A percentile compares a stretch with the other conserved stretches of the same genome.
These are phyloP conservation scores for Papilio glaucus DNA, from an alignment of 1,140 invertebrate genomes.

Conservation along the genomic window DNA sequence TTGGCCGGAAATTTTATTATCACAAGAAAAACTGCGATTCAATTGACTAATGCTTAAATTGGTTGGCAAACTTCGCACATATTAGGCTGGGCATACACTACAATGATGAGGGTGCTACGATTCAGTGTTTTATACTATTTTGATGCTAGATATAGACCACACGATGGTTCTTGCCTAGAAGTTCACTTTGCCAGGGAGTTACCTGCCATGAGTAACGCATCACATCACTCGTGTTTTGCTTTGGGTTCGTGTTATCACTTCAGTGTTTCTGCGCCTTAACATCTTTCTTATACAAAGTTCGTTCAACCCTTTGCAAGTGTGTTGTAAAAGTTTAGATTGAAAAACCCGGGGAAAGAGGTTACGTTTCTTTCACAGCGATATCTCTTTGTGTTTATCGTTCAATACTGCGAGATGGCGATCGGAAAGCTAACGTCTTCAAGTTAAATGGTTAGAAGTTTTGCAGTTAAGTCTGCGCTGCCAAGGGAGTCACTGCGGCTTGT, in stretches of 20 bases:
- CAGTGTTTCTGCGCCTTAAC: constrained; percentile 6
- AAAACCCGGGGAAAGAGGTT: constrained; percentile 35
- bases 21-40: constrained; percentile 15
- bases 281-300: constrained; percentile 21
- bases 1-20: constrained; percentile 30
- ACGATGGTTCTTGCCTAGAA: neutral
- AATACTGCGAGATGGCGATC: constrained; percentile 17
- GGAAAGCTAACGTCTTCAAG: neutral
- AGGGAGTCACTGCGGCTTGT: neutral
- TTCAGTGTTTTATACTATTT: neutral
- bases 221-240: neutral
- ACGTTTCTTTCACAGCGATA: constrained; percentile 16
- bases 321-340: constrained; percentile 34
- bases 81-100: neutral
- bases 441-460: constrained; percentile 9
- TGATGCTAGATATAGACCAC: neutral
- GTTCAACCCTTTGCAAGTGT: constrained; percentile 32
- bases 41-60: constrained; percentile 29
- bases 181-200: neutral
- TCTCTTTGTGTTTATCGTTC: constrained; percentile 30
- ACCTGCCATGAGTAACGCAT: neutral
- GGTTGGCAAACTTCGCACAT: constrained; percentile 16
- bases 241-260: neutral
- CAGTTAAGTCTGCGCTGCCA: neutral
- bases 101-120: neutral